phyloP scores from a whole-genome alignment of 1,140 invertebrate genomes.

The Eumaeus atala region DNA sequence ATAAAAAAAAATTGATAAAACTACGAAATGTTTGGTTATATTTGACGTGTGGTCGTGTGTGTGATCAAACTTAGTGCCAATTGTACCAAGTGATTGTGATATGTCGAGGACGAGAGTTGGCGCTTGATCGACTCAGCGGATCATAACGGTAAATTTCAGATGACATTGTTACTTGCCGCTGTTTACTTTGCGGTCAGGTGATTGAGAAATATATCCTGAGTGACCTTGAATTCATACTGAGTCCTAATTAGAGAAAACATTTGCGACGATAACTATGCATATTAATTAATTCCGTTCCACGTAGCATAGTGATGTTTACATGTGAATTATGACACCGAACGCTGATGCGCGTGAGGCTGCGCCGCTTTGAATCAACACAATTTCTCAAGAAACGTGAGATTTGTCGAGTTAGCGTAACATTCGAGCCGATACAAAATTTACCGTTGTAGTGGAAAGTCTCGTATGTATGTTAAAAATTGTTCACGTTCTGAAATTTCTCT shows the following conservation, averaged over 20 bases:
- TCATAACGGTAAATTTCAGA: slow-evolving; percentile 67
- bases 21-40: slow-evolving; percentile 54
- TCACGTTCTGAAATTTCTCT: slow-evolving; percentile 38
- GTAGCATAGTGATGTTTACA: slow-evolving; percentile 57
- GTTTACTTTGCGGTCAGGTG: slow-evolving; percentile 64
- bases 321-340: slow-evolving; percentile 51
- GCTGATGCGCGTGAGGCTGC: slow-evolving; percentile 33
- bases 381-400: slow-evolving; percentile 39
- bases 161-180: slow-evolving; percentile 48
- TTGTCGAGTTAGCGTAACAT: slow-evolving; percentile 37
- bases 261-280: too few relatives aligned
- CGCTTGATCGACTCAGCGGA: slow-evolving; percentile 48
- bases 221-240: background rate
- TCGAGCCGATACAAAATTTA: slow-evolving; percentile 41
- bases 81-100: slow-evolving; percentile 53
- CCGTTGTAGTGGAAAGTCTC: slow-evolving; percentile 61
- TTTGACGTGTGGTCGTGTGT: slow-evolving; percentile 55
- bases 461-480: slow-evolving; percentile 44
- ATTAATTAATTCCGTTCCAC: slow-evolving; percentile 32
- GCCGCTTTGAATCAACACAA: slow-evolving; percentile 30
- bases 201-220: slow-evolving; percentile 27
- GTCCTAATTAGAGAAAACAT: too few relatives aligned
- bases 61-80: slow-evolving; percentile 50
- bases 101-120: slow-evolving; percentile 46
- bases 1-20: slow-evolving; percentile 37